Base-by-base conservation (phyloP, 2,113 vertebrate species). In the Dipodomys stephensi region DNA sequence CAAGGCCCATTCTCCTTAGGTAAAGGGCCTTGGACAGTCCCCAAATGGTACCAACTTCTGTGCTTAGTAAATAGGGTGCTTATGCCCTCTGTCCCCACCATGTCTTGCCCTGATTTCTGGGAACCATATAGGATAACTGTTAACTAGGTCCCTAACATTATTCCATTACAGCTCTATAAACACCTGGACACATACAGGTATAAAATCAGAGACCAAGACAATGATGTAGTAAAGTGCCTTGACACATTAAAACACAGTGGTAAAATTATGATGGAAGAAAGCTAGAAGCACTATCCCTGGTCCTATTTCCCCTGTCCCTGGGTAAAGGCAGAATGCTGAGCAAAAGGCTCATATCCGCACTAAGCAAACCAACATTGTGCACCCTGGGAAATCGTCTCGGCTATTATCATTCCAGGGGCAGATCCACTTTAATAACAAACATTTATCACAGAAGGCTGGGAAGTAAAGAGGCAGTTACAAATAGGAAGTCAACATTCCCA, bases 391-490 rank as follows among this genome's bases (percentile, higher is more conserved):
- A 90, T 57, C 3, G 46, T 53, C 92, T 87, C 57, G 20, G 82
- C 81, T 88, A 84, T 91, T 87, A 88, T 84, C 49, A 87, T 92
- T 93, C 91, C 85, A 65, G 78, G 87, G 90, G 74, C 84, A 15
- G 73, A 72, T 80, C 77, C 77, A 80, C 77, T 39, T 94, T 95
- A 95, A 94, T 92, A 96, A 97, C 87, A 95, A 83, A 81, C 93
- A 96, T 95, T 84, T 87, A 85, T 91, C 95, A 94, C 84, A 68
- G 90, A 74, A 90, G 57, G 87, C 78, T 1, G 0, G n/a, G 90
- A 81, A 96, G 89, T 76, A 94, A 92, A 65, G 20, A 93, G 95
- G 83, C 95, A 91, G 93, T 92, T 90, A 95, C 95, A 95, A 95
- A 93, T 28, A 82, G 82, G 77, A 78, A 73, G 83, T 73, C 87